Evolutionary conservation across 2,888 invertebrate genomes (phyloP), one percentile per base, ranked within the genome.

Genomic region (Platypus cylindrus): DNA sequence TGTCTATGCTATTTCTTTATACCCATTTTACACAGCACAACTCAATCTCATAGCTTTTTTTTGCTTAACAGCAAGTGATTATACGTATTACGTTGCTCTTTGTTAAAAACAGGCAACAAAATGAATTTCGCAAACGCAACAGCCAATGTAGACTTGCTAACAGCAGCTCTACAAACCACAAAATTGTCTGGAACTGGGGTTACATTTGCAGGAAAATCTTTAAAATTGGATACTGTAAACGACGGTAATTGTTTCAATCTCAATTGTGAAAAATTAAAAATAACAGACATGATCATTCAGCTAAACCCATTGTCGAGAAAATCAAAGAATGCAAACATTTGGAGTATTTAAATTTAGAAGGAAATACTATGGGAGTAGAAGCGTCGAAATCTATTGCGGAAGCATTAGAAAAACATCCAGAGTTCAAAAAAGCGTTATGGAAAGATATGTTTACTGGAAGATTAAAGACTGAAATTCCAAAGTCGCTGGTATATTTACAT

Each of bases 381-480:
- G 94, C 93, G 0, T 87, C 94, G 0, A 71, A 78, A 53, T 84
- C 74, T 1, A 82, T 97, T 35, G 84, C 83, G 0, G 74, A 79
- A 52, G 80, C 84, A 0, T 61, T 95, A 26, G 75, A 80, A 47
- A 68, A 65, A 12, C 84, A 86, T 48, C 79, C 82, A 0, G 80
- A 85, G 54, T 71, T 87, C 43, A 69, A 78, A 43, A 73, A 79
- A 53, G 93, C 93, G 0, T 61, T 85, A 34, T 95, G 94, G 85
- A 91, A 90, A 40, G 95, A 98, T 54, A 78, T 98, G 73, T 98
- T 98, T 58, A 97, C 97, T 0, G 87, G 95, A 0, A 68, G 98
- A 30, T 73, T 90, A 64, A 97, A 94, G 61, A 73, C 82, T 0
- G 97, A 98, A 66, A 97, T 98, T 53, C 97, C 97, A 0, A 70